phyloP scores from a whole-genome alignment of 2,797 vertebrate genomes.

The Spinus olivaceus region DNA sequence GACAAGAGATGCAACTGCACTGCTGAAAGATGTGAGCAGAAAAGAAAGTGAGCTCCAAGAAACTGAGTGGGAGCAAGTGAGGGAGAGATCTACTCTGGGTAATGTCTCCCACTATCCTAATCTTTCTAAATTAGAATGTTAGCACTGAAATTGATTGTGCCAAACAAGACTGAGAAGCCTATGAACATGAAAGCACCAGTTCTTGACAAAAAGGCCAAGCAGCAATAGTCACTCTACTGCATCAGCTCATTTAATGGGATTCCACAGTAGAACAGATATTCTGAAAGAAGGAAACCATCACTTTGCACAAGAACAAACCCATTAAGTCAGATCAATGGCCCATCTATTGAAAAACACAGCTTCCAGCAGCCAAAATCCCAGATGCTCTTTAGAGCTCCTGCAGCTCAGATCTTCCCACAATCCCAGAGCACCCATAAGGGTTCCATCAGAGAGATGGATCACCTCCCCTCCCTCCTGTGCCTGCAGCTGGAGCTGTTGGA shows the following conservation, averaged over 20 bases:
- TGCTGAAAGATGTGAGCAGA: neutral
- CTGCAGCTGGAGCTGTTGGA: neutral
- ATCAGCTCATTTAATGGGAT: neutral
- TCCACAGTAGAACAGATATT: neutral
- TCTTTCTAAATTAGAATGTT: neutral
- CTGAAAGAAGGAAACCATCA: neutral
- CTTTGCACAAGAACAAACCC: neutral
- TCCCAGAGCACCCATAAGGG: neutral
- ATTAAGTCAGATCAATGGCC: neutral
- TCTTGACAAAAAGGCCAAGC: neutral
- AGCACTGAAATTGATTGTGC: neutral
- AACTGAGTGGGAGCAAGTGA: neutral
- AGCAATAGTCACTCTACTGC: neutral
- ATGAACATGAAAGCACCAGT: neutral
- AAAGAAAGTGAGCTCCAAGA: neutral
- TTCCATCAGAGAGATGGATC: neutral
- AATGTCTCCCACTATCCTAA: neutral
- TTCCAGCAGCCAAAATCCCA: neutral
- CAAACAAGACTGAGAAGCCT: neutral
- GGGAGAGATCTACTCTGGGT: neutral
- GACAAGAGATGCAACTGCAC: fast-evolving
- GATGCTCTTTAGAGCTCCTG: neutral
- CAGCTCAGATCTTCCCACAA: neutral
- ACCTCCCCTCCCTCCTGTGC: neutral
- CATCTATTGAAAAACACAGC: neutral